Conservation (phyloP, 2,797 vertebrate species). For the Enteromius radiatus region DNA sequence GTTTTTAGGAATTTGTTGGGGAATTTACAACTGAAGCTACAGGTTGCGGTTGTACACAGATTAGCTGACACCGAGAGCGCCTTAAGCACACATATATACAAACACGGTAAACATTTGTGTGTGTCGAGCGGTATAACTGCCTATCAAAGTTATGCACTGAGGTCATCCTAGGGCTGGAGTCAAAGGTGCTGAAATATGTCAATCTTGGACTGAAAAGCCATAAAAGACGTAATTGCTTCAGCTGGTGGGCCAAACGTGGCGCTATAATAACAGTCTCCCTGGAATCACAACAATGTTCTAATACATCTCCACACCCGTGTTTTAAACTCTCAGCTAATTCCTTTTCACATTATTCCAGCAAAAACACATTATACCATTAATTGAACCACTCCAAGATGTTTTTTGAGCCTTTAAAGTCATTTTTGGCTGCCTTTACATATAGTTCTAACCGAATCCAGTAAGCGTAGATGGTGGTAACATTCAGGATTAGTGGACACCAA, state of each 20-base stretch:
- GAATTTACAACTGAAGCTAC: conserved; percentile 19
- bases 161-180: conserved; percentile 40
- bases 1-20: conserved; percentile 35
- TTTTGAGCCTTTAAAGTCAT: conserved; percentile 4
- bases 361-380: conserved; percentile 38
- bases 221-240: conserved; percentile 21
- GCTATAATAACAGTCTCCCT: conserved; percentile 16
- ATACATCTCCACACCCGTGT: conserved; percentile 11
- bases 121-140: conserved; percentile 29
- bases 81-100: conserved; percentile 40
- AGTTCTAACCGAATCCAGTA: conserved; percentile 2
- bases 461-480: neutral
- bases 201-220: conserved; percentile 31
- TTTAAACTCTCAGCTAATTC: conserved; percentile 31
- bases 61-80: conserved; percentile 45
- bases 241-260: neutral
- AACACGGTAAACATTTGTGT: conserved; percentile 47
- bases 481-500: conserved; percentile 25
- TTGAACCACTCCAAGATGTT: conserved; percentile 11
- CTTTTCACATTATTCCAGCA: conserved; percentile 18
- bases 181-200: conserved; percentile 27
- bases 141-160: conserved; percentile 8
- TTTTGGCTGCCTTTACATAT: conserved; percentile 16
- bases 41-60: conserved; percentile 29
- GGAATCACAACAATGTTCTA: conserved; percentile 24